phyloP scores from a whole-genome alignment of 2,888 invertebrate species.

The Schizotus pectinicornis region DNA sequence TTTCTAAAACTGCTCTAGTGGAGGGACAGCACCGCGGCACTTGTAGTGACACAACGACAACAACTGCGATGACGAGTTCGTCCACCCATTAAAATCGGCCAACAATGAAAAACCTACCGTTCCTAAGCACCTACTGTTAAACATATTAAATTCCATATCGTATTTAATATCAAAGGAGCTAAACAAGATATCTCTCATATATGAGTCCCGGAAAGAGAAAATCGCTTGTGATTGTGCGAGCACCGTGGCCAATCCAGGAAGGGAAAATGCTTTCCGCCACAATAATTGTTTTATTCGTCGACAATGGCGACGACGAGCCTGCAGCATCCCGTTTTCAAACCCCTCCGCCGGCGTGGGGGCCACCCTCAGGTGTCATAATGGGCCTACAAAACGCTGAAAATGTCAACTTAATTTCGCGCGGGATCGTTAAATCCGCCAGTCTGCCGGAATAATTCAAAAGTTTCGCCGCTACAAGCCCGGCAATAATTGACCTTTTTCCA shows the following conservation, averaged over 20 bases:
- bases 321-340: conserved; percentile 40
- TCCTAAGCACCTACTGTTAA: conserved; percentile 32
- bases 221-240: conserved; percentile 56
- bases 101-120: conserved; percentile 28
- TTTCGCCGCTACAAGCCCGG: background rate
- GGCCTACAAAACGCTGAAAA: conserved; percentile 35
- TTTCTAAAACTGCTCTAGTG: too few relatives aligned
- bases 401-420: conserved; percentile 37
- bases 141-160: conserved; percentile 49
- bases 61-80: conserved; percentile 27
- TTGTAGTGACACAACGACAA: conserved; percentile 20
- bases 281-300: conserved; percentile 58
- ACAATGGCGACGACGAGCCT: conserved; percentile 50
- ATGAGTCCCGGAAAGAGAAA: conserved; percentile 37
- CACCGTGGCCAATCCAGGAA: conserved; percentile 55
- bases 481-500: background rate
- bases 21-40: background rate
- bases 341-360: conserved; percentile 32
- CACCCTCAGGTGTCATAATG: conserved; percentile 41
- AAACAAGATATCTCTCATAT: conserved; percentile 40
- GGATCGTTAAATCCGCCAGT: conserved; percentile 21
- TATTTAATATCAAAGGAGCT: conserved; percentile 42
- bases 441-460: conserved; percentile 16
- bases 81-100: conserved; percentile 33
- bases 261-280: conserved; percentile 57